phyloP scores from a whole-genome alignment of 2,888 invertebrate species.

The Ophion ellenae region DNA sequence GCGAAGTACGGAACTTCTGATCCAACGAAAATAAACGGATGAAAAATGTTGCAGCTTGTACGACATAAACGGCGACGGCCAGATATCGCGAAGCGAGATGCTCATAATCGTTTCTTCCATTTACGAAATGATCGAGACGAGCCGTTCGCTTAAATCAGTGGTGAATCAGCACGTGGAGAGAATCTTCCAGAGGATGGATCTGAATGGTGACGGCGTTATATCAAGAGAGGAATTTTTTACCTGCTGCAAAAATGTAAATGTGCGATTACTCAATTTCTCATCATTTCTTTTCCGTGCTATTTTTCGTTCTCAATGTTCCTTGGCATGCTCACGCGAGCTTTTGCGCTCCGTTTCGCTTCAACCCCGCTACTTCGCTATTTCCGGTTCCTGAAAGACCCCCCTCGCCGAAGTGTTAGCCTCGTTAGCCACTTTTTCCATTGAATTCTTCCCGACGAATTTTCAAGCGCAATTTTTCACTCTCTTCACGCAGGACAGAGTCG shows the following conservation, averaged over 20 bases:
- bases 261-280: not conserved
- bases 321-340: not conserved
- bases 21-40: not conserved
- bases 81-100: constrained; percentile 79
- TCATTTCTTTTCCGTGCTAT: not conserved
- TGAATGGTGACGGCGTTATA: constrained; percentile 78
- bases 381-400: too few species aligned
- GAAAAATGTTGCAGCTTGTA: constrained; percentile 71
- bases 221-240: constrained; percentile 78
- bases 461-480: constrained; percentile 49
- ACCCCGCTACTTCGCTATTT: too few species aligned
- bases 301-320: not conserved
- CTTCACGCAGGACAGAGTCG: constrained; percentile 74
- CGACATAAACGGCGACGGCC: constrained; percentile 79
- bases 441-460: constrained; percentile 7
- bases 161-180: constrained; percentile 76
- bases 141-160: constrained; percentile 70
- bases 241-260: constrained; percentile 77
- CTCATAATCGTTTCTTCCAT: constrained; percentile 75
- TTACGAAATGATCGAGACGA: constrained; percentile 78
- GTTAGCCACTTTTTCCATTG: not conserved
- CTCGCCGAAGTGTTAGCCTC: too few species aligned
- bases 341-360: not conserved
- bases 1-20: not conserved
- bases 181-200: constrained; percentile 79